Evolutionary conservation across 2,888 invertebrate genomes (phyloP), one percentile per base, ranked within the genome.

Genomic region (Crematogaster levior): DNA sequence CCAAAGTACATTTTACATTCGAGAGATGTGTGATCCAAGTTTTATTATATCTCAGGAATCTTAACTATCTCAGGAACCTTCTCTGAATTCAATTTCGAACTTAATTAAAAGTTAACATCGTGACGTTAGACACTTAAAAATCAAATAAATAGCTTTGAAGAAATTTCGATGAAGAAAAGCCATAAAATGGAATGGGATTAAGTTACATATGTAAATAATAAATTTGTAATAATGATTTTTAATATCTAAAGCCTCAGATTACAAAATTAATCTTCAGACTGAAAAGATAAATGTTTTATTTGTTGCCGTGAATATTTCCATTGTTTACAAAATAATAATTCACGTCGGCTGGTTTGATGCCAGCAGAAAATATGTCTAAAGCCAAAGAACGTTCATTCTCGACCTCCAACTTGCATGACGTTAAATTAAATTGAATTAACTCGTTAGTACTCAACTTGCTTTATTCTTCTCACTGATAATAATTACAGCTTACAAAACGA

Each of bases 401-500:
- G 18, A 24, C 37, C 24, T 37, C 5, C 21, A 37, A 24, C 53
- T 5, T 24, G 10, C 34, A 15, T 34, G 18, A 51, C 1, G 21
- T 51, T 48, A 63, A n/a, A n/a, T n/a, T n/a, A n/a, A n/a, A 37
- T 51, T 61, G 18, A 63, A 18, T 37, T 58, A 9, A 72, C 12
- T 18, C 15, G 15, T 72, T 51, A 34, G 5, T 73, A 18, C 9
- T 21, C 21, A 21, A 1, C 48, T 51, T 63, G 5, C 10, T 51
- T 27, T 60, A n/a, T 5, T 40, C 40, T 37, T 74, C 34, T 51
- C 34, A 21, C 30, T n/a, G 43, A 73, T 60, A 60, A 34, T 3
- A 24, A 74, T 51, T 63, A n/a, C n/a, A 9, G 4, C 63, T 63
- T 63, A 37, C 74, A 46, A 61, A 12, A 51, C 12, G 37, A 48